phyloP scores from a whole-genome alignment of 2,113 vertebrate species.

The Hyla sarda region DNA sequence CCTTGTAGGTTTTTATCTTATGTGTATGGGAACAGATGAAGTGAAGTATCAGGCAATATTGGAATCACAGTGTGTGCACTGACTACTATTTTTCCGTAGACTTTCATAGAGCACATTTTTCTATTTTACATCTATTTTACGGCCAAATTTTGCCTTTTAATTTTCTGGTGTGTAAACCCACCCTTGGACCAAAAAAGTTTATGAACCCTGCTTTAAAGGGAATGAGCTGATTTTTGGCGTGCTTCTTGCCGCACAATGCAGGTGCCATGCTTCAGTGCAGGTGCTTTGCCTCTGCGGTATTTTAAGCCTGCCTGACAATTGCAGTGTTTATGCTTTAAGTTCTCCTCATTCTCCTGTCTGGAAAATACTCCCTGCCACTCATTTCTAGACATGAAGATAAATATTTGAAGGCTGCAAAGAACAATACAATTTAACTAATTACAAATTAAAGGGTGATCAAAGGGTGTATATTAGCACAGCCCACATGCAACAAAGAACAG shows the following conservation, averaged over 20 bases:
- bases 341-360: conserved; percentile 43
- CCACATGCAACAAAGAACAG: background rate
- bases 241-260: conserved; percentile 38
- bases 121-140: too few species aligned
- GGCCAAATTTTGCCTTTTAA: too few species aligned
- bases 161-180: too few species aligned
- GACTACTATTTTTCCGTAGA: too few species aligned
- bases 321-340: conserved; percentile 37
- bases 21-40: too few species aligned
- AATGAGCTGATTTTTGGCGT: background rate
- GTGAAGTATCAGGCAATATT: too few species aligned
- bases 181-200: too few species aligned
- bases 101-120: too few species aligned
- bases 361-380: conserved; percentile 41
- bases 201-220: too few species aligned
- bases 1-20: too few species aligned
- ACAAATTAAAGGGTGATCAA: conserved; percentile 3
- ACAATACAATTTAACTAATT: background rate
- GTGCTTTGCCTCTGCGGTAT: conserved; percentile 50
- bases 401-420: conserved; percentile 30
- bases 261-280: conserved; percentile 42
- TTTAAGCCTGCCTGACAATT: conserved; percentile 54
- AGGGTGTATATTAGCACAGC: background rate
- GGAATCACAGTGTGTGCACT: too few species aligned
- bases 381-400: conserved; percentile 45